phyloP scores from a whole-genome alignment of 2,113 vertebrate species.

The Rhipidura dahli region DNA sequence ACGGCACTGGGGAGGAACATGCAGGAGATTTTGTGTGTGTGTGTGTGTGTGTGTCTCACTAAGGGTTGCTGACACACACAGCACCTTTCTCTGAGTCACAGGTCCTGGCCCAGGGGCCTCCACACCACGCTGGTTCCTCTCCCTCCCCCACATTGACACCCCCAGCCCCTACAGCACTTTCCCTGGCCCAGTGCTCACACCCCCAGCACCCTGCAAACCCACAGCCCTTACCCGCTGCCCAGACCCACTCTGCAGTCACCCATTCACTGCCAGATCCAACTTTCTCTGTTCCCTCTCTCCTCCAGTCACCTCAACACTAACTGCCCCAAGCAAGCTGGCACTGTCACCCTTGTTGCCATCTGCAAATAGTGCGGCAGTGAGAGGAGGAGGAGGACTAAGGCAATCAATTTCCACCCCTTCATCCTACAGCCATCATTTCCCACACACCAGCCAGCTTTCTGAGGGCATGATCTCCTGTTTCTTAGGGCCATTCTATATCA shows the following conservation, averaged over 20 bases:
- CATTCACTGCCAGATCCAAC: not conserved
- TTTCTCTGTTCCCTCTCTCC: not conserved
- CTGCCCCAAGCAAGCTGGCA: not conserved
- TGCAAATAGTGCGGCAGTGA: not conserved
- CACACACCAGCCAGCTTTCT: not conserved
- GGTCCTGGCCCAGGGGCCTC: not conserved
- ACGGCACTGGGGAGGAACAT: accelerated
- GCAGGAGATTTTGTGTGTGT: accelerated
- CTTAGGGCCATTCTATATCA: too few species aligned
- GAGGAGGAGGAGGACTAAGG: too few species aligned
- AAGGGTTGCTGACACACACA: not conserved
- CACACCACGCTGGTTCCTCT: accelerated
- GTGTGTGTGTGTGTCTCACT: accelerated
- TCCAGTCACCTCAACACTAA: accelerated
- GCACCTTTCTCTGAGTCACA: not conserved
- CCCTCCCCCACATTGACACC: not conserved
- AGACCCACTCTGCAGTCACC: accelerated
- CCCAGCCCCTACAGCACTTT: accelerated
- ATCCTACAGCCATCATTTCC: not conserved
- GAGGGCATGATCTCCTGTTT: accelerated
- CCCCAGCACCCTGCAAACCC: not conserved
- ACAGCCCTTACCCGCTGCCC: accelerated
- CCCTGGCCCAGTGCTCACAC: not conserved
- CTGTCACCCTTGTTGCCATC: not conserved
- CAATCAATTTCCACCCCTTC: not conserved